These are phyloP conservation scores for chimpanzee (Pan troglodytes) DNA, from an alignment of 2,113 vertebrate species.

Conservation along the genomic window DNA sequence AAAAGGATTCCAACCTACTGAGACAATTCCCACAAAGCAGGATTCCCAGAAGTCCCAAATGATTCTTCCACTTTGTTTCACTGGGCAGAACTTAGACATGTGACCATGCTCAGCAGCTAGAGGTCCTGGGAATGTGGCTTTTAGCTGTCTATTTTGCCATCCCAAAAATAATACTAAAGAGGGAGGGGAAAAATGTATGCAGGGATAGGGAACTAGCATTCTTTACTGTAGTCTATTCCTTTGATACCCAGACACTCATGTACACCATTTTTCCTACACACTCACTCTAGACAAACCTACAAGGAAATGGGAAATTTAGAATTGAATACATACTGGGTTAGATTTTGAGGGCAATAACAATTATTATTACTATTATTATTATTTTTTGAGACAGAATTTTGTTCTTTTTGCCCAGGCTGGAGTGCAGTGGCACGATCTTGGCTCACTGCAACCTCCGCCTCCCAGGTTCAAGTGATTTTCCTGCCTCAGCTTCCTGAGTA, in stretches of 20 bases:
- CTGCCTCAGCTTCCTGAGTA: too few species aligned
- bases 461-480: too few species aligned
- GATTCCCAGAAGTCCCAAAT: neutral
- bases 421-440: too few species aligned
- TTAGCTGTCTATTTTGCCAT: neutral
- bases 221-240: neutral
- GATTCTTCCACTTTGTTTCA: neutral
- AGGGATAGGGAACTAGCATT: neutral
- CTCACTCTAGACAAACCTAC: neutral
- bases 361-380: neutral
- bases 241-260: neutral
- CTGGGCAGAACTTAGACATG: neutral
- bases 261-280: neutral
- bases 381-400: too few species aligned
- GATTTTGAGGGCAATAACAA: conserved; percentile 1
- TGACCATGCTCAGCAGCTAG: neutral
- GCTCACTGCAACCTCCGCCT: too few species aligned
- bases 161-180: neutral
- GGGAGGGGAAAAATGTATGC: neutral
- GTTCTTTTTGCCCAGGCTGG: too few species aligned
- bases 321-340: neutral
- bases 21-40: neutral
- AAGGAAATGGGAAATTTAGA: neutral
- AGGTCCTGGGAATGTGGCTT: neutral
- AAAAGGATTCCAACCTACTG: neutral